Evolutionary conservation across 1,140 invertebrate species (phyloP), one percentile per base, ranked within the genome.

Genomic region (Pachypeltis micranthus): DNA sequence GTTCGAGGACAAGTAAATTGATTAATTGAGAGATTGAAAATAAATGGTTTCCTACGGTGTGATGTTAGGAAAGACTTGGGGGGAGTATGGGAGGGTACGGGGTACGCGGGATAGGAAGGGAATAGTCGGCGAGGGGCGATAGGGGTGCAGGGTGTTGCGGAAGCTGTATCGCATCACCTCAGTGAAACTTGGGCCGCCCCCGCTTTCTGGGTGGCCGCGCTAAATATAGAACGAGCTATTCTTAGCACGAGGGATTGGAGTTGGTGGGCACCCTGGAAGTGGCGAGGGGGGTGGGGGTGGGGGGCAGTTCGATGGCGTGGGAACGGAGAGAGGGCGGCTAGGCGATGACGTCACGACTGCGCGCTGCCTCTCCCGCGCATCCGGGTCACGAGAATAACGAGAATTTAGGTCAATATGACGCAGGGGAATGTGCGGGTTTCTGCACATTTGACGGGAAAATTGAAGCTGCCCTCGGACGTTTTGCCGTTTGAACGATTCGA

Each of bases 201-300:
- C 60, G 60, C 60, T 24, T 26, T n/a, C 31, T 31, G 21, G n/a
- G 44, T 44, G 28, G 60, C 27, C 2, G 44, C 44, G 16, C 60
- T 62, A 62, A 62, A 62, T 62, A 62, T 62, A 62, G 60, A 62
- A 54, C 60, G 44, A 10, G 57, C 44, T 51, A 51, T 62, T 62
- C 60, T 61, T 61, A 61, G 59, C 59, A 23, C 19, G 31, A 2
- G 26, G 58, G 25, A 19, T 16, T 26, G 58, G 12, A 24, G n/a
- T n/a, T n/a, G n/a, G n/a, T n/a, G n/a, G n/a, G n/a, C n/a, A n/a
- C n/a, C n/a, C n/a, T n/a, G n/a, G n/a, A n/a, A n/a, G n/a, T n/a
- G 39, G 47, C 39, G 60, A 39, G 16, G 39, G 16, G 28, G 59
- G 10, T 29, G 34, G 60, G 16, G 23, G n/a, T 39, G 34, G 29